A percentile compares a stretch with the other conserved stretches of the same genome.
Evolutionary conservation across 2,888 invertebrate genomes (phyloP).

Genomic region (Leucophenga maculata): DNA sequence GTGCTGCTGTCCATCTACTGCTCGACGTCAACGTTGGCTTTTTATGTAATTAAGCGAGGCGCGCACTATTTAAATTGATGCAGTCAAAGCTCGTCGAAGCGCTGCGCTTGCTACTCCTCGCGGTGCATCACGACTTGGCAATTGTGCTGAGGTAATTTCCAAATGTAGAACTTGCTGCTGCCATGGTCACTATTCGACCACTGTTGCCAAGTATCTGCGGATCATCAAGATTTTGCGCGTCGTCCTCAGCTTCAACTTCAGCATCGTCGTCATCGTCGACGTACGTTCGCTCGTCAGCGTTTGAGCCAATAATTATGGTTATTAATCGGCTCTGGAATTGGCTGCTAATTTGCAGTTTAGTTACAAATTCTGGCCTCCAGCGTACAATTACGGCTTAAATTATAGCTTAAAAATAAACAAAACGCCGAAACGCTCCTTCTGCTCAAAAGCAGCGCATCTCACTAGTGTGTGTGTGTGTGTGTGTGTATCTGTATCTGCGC

Average conservation of each 20-base stretch:
- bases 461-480: conserved; percentile 4
- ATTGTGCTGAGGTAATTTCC: conserved; percentile 57
- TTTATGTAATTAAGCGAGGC: conserved; percentile 65
- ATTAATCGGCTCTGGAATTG: conserved; percentile 76
- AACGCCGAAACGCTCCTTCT: conserved; percentile 56
- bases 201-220: conserved; percentile 7
- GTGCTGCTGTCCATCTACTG: conserved; percentile 8
- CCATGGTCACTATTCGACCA: conserved; percentile 7
- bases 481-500: not conserved
- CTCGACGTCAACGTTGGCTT: conserved; percentile 35
- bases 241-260: conserved; percentile 38
- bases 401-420: conserved; percentile 73
- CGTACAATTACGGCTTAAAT: conserved; percentile 75
- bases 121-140: conserved; percentile 64
- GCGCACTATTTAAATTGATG: conserved; percentile 66
- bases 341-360: conserved; percentile 79
- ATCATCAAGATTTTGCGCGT: conserved; percentile 52
- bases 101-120: conserved; percentile 31
- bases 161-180: conserved; percentile 13
- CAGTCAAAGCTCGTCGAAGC: conserved; percentile 14
- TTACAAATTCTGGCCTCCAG: conserved; percentile 77
- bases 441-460: not conserved
- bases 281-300: conserved; percentile 62
- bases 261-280: conserved; percentile 34
- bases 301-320: conserved; percentile 73